Base-by-base conservation (phyloP, 2,888 invertebrate genomes). In the Didymodactylos carnosus region DNA sequence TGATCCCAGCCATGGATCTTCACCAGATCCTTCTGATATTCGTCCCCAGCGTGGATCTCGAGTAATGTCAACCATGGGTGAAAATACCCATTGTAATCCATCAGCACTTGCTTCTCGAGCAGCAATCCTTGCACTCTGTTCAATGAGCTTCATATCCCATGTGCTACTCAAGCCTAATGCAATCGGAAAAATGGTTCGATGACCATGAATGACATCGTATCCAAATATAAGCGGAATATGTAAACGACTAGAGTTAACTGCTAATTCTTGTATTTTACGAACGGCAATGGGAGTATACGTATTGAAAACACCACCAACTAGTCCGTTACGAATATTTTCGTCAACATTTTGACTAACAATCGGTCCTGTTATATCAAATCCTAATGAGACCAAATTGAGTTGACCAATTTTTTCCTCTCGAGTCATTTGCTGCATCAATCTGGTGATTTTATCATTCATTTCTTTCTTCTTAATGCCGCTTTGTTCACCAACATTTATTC, bases 321-420 rank as follows among this genome's bases (percentile, higher is more conserved):
- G 40, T 23, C 70, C 70, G 13, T 3, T 6, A 41, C 43, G 40
- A 70, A 70, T 70, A 19, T 70, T 43, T 43, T 70, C 70, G 19
- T 70, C 43, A 19, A 41, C 40, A 43, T 70, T 70, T 40, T 70
- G 3, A 41, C 70, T 70, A 10, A 70, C 29, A 40, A 43, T 70
- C 8, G 70, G 73, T 14, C 41, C 40, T 23, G 41, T 62, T 7
- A 51, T 16, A 62, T 69, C 62, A 19, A 41, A 27, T 71, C 41
- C 62, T 25, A 49, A 11, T 14, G 40, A 13, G 23, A 23, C 29
- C 16, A 62, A 71, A 62, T 53, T 41, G 23, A 73, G 19, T 73
- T 73, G 73, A 23, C 73, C 73, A 41, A 73, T 51, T n/a, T 73
- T 73, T 40, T 73, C 73, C 16, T 73, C 73, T 13, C 71, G 19